These are phyloP conservation scores for Penelope pileata DNA, from an alignment of 2,113 vertebrate species.

Conservation along the genomic window DNA sequence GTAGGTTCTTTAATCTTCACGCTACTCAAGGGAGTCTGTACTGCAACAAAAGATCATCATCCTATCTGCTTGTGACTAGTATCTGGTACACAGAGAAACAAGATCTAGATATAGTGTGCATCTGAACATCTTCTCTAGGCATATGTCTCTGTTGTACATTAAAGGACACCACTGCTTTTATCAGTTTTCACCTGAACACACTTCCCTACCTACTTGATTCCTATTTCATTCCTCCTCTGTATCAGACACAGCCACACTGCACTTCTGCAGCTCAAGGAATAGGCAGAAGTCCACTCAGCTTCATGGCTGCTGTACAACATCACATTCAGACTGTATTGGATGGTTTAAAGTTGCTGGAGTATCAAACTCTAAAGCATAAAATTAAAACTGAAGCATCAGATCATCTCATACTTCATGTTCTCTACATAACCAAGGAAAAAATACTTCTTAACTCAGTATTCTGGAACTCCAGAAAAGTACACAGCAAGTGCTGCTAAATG, in stretches of 20 bases:
- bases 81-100: background rate
- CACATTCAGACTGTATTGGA: background rate
- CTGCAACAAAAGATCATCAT: slow-evolving; percentile 17
- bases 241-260: background rate
- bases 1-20: slow-evolving; percentile 42
- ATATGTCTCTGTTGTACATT: background rate
- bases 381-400: background rate
- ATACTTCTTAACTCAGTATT: background rate
- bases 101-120: slow-evolving; percentile 13
- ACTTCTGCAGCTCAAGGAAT: background rate
- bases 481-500: background rate
- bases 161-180: background rate
- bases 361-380: background rate
- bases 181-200: background rate
- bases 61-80: background rate
- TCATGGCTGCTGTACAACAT: background rate
- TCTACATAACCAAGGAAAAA: background rate
- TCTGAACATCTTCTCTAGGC: background rate
- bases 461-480: background rate
- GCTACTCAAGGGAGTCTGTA: background rate
- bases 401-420: background rate
- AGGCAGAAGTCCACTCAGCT: background rate
- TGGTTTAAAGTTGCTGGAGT: background rate
- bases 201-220: background rate
- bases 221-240: background rate